A percentile compares a stretch with the other conserved stretches of the same genome.
phyloP scores from a whole-genome alignment of 2,113 vertebrate species.

The Himantopus leucocephalus region DNA sequence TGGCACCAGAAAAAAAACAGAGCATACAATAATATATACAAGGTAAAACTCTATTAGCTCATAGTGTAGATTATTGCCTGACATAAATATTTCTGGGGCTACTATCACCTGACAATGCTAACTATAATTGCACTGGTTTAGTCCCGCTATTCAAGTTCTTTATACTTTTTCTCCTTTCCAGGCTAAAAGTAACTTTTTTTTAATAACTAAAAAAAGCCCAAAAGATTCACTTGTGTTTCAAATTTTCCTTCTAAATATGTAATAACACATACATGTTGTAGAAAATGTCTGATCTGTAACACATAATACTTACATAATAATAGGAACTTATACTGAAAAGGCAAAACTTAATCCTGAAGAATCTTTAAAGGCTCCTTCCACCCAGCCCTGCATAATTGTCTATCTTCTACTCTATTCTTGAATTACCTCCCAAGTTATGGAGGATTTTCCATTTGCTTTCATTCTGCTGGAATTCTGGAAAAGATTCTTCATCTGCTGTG shows the following conservation, averaged over 20 bases:
- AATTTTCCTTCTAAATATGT: neutral
- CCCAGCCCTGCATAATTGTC: neutral
- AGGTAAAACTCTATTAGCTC: neutral
- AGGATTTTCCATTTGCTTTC: neutral
- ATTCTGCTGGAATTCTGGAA: neutral
- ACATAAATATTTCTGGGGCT: neutral
- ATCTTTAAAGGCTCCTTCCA: neutral
- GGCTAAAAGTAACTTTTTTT: neutral
- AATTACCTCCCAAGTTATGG: neutral
- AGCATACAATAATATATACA: neutral
- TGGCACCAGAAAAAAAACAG: neutral
- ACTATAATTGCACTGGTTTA: neutral
- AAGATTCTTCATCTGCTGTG: rapidly evolving
- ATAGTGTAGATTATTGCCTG: neutral
- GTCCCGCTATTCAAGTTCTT: neutral
- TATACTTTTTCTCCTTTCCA: neutral
- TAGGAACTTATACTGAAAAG: neutral
- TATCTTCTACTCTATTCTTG: neutral
- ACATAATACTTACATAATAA: neutral
- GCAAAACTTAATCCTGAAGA: neutral
- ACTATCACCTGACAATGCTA: neutral
- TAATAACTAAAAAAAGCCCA: neutral
- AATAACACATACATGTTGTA: neutral
- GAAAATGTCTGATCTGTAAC: neutral
- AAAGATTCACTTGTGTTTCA: neutral